Percentiles rank a stretch among this genome's conserved stretches.
Conservation (phyloP, 1,140 invertebrate species). For the Diorhabda carinulata region DNA sequence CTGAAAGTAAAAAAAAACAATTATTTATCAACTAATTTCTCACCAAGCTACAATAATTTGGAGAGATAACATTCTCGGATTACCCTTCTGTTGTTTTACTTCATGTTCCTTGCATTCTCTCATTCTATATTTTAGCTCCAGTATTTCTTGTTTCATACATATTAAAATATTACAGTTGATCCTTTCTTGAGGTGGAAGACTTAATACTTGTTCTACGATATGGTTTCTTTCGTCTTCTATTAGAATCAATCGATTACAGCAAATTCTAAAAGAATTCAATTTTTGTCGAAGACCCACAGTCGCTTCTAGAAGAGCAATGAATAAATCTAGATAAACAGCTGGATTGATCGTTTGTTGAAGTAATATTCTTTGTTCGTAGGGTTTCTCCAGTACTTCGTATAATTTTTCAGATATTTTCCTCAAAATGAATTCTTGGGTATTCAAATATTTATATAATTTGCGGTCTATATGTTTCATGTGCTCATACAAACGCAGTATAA, state of each 20-base stretch:
- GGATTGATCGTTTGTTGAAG: neutral
- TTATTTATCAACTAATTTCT: no score
- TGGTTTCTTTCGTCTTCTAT: constrained; percentile 37
- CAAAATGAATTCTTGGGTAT: constrained; percentile 33
- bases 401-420: constrained; percentile 29
- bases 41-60: no score
- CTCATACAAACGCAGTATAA: constrained; percentile 31
- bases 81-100: constrained; percentile 22
- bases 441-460: constrained; percentile 21
- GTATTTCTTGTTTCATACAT: constrained; percentile 34
- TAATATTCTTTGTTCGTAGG: neutral
- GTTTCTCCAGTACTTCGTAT: constrained; percentile 18
- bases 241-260: constrained; percentile 32
- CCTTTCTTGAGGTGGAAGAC: constrained; percentile 29
- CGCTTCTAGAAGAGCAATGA: constrained; percentile 27
- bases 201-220: constrained; percentile 36
- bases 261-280: constrained; percentile 32
- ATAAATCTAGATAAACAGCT: constrained; percentile 21
- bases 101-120: constrained; percentile 28
- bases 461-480: constrained; percentile 31
- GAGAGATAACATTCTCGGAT: neutral
- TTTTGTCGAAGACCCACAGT: constrained; percentile 27
- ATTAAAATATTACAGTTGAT: constrained; percentile 32
- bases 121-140: constrained; percentile 9
- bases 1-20: neutral